These are phyloP conservation scores for Diploptera punctata DNA, from an alignment of 2,888 invertebrate genomes.

Conservation along the genomic window DNA sequence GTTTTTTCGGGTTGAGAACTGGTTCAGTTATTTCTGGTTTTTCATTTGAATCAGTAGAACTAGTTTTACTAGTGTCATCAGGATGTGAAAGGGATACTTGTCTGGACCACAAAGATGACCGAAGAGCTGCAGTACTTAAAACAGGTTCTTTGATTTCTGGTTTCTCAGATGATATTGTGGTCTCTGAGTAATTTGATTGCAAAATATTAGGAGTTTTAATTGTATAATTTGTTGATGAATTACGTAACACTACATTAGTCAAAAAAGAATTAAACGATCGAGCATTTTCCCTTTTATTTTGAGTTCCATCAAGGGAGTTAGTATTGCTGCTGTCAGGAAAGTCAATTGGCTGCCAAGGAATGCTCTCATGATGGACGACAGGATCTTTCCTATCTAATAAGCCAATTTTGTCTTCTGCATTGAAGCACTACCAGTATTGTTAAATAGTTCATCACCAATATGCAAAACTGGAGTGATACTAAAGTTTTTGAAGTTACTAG, in stretches of 20 bases:
- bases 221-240: too few species aligned
- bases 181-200: background rate
- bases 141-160: constrained; percentile 41
- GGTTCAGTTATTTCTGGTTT: constrained; percentile 75
- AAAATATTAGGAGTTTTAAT: too few species aligned
- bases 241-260: background rate
- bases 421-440: constrained; percentile 45
- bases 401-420: constrained; percentile 41
- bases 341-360: constrained; percentile 29
- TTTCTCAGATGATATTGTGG: background rate
- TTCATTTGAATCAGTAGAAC: background rate
- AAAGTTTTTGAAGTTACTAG: constrained; percentile 45
- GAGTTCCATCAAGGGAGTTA: constrained; percentile 35
- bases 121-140: constrained; percentile 3
- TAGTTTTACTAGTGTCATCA: background rate
- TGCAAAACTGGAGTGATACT: constrained; percentile 55
- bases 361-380: background rate
- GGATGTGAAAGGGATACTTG: background rate
- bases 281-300: constrained; percentile 24
- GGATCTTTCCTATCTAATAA: constrained; percentile 37
- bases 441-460: constrained; percentile 53
- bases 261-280: constrained; percentile 42
- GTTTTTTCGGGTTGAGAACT: constrained; percentile 62
- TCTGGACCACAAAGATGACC: background rate
- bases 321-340: constrained; percentile 20